Percentiles rank a stretch among this genome's conserved stretches.
Conservation (phyloP, 2,888 invertebrate genomes). For the Lobophora halterata region DNA sequence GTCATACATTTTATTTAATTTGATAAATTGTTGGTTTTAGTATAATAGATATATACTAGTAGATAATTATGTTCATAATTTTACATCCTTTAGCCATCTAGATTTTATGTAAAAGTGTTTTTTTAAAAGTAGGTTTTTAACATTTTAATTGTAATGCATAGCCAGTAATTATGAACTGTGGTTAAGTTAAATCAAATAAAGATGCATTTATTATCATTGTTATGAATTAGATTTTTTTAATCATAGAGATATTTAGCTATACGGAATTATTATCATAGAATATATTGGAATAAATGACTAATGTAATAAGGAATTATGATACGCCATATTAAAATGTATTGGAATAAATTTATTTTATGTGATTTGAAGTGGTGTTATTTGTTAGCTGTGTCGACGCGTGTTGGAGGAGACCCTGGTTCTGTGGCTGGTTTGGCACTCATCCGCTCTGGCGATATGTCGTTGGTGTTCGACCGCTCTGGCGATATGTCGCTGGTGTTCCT, state of each 20-base stretch:
- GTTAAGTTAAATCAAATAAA: constrained; percentile 2
- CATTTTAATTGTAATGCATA: background rate
- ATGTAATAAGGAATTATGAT: constrained; percentile 4
- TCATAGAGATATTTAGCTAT: no score
- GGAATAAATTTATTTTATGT: constrained; percentile 35
- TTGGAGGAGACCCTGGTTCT: constrained; percentile 1
- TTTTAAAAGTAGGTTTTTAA: background rate
- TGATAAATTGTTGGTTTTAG: no score
- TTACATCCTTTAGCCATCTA: no score
- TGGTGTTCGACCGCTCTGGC: constrained; percentile 1
- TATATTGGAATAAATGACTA: no score
- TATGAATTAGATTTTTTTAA: constrained; percentile 13
- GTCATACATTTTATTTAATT: no score
- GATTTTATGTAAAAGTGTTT: background rate
- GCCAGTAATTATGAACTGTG: constrained; percentile 6
- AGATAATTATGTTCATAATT: no score
- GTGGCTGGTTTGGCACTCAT: constrained; percentile 7
- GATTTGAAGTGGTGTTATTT: constrained; percentile 41
- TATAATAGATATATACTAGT: no score
- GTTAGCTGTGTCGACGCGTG: constrained; percentile 19
- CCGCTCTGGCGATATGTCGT: background rate
- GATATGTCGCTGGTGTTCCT: no score
- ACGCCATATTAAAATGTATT: constrained; percentile 30
- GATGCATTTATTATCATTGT: constrained; percentile 27
- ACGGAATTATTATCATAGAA: no score